phyloP scores from a whole-genome alignment of 1,140 invertebrate genomes.

The Heliconius congener region DNA sequence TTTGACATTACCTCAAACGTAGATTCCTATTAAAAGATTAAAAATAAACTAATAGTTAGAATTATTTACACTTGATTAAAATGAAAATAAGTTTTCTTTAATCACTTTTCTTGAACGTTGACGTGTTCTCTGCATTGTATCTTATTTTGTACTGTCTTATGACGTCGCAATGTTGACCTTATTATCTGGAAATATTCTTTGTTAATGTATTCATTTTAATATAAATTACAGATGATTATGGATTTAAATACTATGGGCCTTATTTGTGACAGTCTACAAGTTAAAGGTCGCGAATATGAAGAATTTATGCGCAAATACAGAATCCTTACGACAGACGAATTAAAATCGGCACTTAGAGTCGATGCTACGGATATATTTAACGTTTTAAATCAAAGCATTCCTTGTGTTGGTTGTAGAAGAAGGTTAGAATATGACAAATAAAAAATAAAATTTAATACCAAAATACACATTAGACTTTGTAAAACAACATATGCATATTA shows the following conservation, averaged over 20 bases:
- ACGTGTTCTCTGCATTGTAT: conserved; percentile 25
- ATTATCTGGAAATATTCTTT: conserved; percentile 70
- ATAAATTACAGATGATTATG: conserved; percentile 90
- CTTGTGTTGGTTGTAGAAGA: conserved; percentile 95
- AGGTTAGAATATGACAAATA: conserved; percentile 83
- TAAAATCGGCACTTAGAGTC: conserved; percentile 90
- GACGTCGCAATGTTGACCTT: conserved; percentile 72
- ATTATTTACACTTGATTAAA: conserved; percentile 9
- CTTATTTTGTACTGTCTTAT: conserved; percentile 13
- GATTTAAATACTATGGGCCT: conserved; percentile 92
- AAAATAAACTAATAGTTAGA: conserved; percentile 41
- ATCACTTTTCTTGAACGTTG: conserved; percentile 44
- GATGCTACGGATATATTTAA: conserved; percentile 90
- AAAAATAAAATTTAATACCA: not conserved
- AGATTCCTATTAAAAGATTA: conserved; percentile 52
- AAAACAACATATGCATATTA: not conserved
- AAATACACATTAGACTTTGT: not conserved
- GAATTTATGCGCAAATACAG: conserved; percentile 91
- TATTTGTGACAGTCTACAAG: conserved; percentile 88
- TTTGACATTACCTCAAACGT: conserved; percentile 78
- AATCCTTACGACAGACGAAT: conserved; percentile 89
- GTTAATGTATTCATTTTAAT: conserved; percentile 52
- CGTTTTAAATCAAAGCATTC: conserved; percentile 92
- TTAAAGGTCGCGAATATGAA: conserved; percentile 90
- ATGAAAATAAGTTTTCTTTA: conserved; percentile 68